phyloP scores from a whole-genome alignment of 2,797 vertebrate species.

The Carcharodon carcharias region DNA sequence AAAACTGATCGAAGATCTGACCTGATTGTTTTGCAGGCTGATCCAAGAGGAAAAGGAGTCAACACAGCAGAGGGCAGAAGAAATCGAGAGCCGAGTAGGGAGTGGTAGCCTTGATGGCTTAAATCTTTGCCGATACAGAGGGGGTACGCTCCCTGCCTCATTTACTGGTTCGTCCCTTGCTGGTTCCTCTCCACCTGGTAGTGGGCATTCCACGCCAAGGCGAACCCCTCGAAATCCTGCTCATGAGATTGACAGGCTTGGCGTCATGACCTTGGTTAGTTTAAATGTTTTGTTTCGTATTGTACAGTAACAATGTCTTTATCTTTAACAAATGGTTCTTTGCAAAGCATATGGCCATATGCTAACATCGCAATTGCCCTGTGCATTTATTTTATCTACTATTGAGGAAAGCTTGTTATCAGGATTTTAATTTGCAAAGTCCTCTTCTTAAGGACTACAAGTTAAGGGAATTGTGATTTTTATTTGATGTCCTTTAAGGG shows the following conservation, averaged over 20 bases:
- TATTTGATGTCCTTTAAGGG: background rate
- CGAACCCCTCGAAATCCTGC: slow-evolving; percentile 80
- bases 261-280: slow-evolving; percentile 89
- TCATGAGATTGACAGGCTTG: slow-evolving; percentile 84
- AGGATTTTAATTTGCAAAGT: background rate
- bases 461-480: background rate
- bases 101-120: slow-evolving; percentile 64
- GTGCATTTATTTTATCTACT: background rate
- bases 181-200: slow-evolving; percentile 80
- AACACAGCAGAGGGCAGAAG: slow-evolving; percentile 82
- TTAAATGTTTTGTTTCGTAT: fast-evolving
- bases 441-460: background rate
- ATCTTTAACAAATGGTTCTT: background rate
- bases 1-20: background rate
- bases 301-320: background rate
- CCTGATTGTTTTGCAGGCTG: slow-evolving; percentile 59
- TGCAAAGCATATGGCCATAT: background rate
- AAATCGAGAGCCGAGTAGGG: slow-evolving; percentile 85
- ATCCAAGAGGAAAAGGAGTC: slow-evolving; percentile 98
- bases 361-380: background rate
- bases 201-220: slow-evolving; percentile 81
- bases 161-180: slow-evolving; percentile 59
- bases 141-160: slow-evolving; percentile 70
- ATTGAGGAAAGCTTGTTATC: background rate
- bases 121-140: slow-evolving; percentile 69